These are phyloP conservation scores for Scrobipalpa costella DNA, from an alignment of 2,888 invertebrate genomes.

Conservation along the genomic window DNA sequence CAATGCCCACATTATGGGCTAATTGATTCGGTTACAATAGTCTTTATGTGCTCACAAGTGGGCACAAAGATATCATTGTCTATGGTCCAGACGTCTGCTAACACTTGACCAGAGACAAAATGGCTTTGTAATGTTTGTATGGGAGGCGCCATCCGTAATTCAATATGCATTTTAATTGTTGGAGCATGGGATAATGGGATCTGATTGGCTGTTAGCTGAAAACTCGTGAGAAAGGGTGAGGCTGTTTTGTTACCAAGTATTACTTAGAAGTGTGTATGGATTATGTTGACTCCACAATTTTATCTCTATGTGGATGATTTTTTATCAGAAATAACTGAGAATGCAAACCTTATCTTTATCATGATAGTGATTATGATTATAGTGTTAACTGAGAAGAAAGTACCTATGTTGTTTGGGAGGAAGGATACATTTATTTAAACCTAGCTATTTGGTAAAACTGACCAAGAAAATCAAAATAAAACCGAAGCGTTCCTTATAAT, in stretches of 20 bases:
- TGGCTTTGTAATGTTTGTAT: slow-evolving; percentile 73
- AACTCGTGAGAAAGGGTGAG: slow-evolving; percentile 24
- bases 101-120: slow-evolving; percentile 80
- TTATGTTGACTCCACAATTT: too few relatives aligned
- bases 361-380: too few relatives aligned
- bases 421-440: too few relatives aligned
- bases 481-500: too few relatives aligned
- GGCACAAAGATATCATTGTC: slow-evolving; percentile 77
- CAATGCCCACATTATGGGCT: slow-evolving; percentile 77
- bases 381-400: too few relatives aligned
- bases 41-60: slow-evolving; percentile 64
- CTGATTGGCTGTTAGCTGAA: slow-evolving; percentile 24
- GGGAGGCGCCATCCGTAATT: slow-evolving; percentile 78
- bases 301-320: too few relatives aligned
- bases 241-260: slow-evolving; percentile 8
- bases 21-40: slow-evolving; percentile 78
- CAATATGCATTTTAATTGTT: slow-evolving; percentile 58
- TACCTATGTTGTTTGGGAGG: too few relatives aligned
- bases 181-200: slow-evolving; percentile 40
- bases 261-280: too few relatives aligned
- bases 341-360: too few relatives aligned
- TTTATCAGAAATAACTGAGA: too few relatives aligned
- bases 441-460: too few relatives aligned
- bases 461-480: too few relatives aligned
- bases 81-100: slow-evolving; percentile 76